Base-by-base conservation (phyloP, 2,888 invertebrate genomes). In the Mesorhabditis belari region DNA sequence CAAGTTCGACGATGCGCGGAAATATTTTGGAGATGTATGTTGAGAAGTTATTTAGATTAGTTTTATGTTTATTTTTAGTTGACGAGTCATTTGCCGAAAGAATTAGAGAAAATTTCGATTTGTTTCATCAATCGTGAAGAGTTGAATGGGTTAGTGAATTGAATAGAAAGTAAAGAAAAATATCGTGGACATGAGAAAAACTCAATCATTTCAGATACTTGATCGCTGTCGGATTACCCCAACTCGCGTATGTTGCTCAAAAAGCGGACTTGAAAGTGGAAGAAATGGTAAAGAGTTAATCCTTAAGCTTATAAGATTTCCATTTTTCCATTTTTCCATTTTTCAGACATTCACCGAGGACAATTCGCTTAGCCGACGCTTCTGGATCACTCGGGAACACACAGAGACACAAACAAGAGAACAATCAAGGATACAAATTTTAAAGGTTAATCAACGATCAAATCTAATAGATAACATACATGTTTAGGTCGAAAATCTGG, bases 401-500 rank as follows among this genome's bases (percentile, higher is more conserved):
- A 27, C 26, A 26, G 12, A 44, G 3, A 17, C 19, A n/a, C 53
- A 59, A 9, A 28, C 17, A 17, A 49, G 28, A 5, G 59, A 27
- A 25, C 3, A 23, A 9, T 49, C 21, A 17, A 51, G 27, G 52
- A 49, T 19, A n/a, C 12, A 44, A 17, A 17, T 44, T 44, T 44
- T 12, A 44, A 44, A 44, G 44, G n/a, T 17, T 44, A 44, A 44
- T n/a, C n/a, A 44, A 44, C n/a, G 44, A 44, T 44, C n/a, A n/a
- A 44, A 17, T 44, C n/a, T 44, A 19, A 19, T 51, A n/a, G 5
- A 23, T 57, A 17, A 56, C 49, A 57, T 9, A 12, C 6, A 24
- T 12, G 28, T 57, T 19, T 29, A 54, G 35, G 64, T 62, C 5
- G 67, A 68, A 44, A 70, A 70, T 49, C 57, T 66, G 2, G 68